phyloP scores from a whole-genome alignment of 2,888 invertebrate genomes.

The Dryomyza anilis region DNA sequence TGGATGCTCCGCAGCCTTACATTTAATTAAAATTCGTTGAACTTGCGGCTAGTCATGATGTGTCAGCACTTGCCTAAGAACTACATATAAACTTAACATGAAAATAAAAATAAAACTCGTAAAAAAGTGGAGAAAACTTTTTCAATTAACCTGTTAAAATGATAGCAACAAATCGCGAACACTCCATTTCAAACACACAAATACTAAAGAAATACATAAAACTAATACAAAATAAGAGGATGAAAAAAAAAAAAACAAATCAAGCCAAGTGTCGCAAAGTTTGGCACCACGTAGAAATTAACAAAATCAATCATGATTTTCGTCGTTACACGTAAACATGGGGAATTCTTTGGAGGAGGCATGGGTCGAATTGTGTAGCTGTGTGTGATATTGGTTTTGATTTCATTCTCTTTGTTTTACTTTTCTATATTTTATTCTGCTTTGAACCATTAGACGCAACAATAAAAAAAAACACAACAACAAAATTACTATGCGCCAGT shows the following conservation, averaged over 20 bases:
- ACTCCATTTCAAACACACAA: not conserved
- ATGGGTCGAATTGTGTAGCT: not conserved
- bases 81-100: not conserved
- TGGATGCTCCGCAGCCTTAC: no score
- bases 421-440: no score
- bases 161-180: not conserved
- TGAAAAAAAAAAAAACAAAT: no score
- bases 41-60: no score
- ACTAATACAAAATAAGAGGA: not conserved
- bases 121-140: not conserved
- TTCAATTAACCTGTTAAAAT: not conserved
- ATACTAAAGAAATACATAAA: not conserved
- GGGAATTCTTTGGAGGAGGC: not conserved
- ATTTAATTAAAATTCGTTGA: no score
- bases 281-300: constrained; percentile 24
- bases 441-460: not conserved
- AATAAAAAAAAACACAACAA: no score
- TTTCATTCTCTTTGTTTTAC: no score
- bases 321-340: not conserved
- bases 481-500: no score
- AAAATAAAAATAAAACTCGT: not conserved
- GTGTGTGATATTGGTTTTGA: not conserved
- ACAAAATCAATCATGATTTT: constrained; percentile 18
- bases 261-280: no score
- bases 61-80: no score